phyloP scores from a whole-genome alignment of 2,888 invertebrate species.

The Dorcus hopei region DNA sequence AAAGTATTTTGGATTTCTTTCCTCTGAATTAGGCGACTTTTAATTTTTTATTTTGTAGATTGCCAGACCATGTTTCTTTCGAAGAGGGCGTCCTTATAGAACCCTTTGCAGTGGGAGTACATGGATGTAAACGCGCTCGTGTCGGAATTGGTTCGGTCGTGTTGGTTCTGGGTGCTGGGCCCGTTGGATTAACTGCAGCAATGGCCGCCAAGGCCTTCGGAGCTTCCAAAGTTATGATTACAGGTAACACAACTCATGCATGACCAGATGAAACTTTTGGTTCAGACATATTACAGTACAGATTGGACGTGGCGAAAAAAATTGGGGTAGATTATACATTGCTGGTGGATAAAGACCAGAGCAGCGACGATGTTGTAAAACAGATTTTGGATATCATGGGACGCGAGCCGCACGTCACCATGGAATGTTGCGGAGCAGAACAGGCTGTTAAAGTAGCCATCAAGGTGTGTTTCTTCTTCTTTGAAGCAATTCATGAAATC shows the following conservation, averaged over 20 bases:
- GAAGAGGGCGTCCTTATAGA: conserved; percentile 94
- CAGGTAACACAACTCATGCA: conserved; percentile 54
- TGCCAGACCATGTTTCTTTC: conserved; percentile 84
- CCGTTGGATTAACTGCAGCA: conserved; percentile 81
- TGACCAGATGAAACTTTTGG: conserved; percentile 3
- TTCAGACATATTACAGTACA: conserved; percentile 65
- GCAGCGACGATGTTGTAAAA: conserved; percentile 59
- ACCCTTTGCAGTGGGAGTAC: conserved; percentile 90
- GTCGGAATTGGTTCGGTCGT: conserved; percentile 70
- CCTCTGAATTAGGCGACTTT: neutral
- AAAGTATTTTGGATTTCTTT: neutral
- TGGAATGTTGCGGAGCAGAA: conserved; percentile 88
- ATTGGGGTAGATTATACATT: conserved; percentile 74
- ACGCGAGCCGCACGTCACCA: conserved; percentile 66
- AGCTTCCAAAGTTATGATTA: conserved; percentile 72
- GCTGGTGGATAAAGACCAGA: conserved; percentile 55
- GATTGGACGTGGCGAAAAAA: conserved; percentile 72
- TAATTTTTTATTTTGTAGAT: conserved; percentile 50
- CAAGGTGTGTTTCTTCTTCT: conserved; percentile 54
- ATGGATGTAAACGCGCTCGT: conserved; percentile 83
- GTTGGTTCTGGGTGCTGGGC: conserved; percentile 80
- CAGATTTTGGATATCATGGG: conserved; percentile 61
- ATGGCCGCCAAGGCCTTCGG: conserved; percentile 83
- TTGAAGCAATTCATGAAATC: neutral
- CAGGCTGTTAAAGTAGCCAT: conserved; percentile 72